Evolutionary conservation across 2,113 vertebrate species (phyloP).

Genomic region (Callorhinus ursinus): DNA sequence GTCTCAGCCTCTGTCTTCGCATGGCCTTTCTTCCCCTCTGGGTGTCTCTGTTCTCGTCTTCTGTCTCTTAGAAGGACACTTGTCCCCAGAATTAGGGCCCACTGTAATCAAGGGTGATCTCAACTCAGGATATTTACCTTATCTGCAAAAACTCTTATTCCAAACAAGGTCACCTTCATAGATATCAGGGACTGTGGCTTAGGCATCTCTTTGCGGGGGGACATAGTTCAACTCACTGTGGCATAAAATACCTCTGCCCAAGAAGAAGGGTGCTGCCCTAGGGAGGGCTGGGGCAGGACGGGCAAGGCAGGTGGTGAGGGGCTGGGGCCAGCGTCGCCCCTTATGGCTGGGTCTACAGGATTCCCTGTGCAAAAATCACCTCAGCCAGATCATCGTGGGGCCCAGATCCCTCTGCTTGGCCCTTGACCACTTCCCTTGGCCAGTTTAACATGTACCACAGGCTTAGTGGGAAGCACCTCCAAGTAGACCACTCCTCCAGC

Average conservation of each 20-base stretch:
- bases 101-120: not conserved
- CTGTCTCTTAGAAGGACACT: not conserved
- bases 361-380: not conserved
- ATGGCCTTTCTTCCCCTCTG: too few relatives aligned
- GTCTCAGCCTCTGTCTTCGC: fast-evolving
- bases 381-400: not conserved
- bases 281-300: fast-evolving
- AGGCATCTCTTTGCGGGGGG: not conserved
- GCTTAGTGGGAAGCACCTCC: not conserved
- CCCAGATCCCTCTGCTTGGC: not conserved
- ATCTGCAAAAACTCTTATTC: not conserved
- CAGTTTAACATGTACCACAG: fast-evolving
- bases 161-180: not conserved
- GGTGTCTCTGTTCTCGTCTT: not conserved
- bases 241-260: not conserved
- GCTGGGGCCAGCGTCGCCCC: not conserved
- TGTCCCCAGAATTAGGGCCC: not conserved
- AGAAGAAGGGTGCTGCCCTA: not conserved
- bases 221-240: not conserved
- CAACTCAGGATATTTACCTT: not conserved
- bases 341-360: fast-evolving
- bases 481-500: fast-evolving
- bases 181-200: not conserved
- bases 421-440: too few relatives aligned
- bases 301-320: not conserved